Conservation (phyloP, 92 coral and sea anemone genomes). For the Ricordea florida region DNA sequence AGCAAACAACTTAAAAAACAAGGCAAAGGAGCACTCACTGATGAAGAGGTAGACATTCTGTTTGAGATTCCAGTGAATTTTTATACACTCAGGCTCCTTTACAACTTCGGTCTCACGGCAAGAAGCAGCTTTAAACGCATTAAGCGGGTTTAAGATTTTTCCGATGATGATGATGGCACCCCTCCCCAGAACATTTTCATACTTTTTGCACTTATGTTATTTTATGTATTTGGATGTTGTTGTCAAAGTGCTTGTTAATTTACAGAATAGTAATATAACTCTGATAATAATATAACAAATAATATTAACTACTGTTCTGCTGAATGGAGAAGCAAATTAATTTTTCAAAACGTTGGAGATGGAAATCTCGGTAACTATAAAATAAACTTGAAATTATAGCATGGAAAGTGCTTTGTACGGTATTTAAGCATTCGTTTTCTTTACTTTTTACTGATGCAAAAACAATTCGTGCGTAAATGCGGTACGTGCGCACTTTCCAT, state of each 20-base stretch:
- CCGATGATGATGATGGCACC: neutral
- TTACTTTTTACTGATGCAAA: too few species aligned
- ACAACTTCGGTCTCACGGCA: too few species aligned
- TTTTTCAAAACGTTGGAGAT: too few species aligned
- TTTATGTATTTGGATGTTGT: neutral
- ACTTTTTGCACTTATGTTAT: neutral
- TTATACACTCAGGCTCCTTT: too few species aligned
- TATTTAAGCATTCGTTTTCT: neutral
- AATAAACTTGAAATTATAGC: neutral
- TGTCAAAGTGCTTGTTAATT: neutral
- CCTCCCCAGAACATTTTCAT: neutral
- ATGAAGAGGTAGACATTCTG: neutral
- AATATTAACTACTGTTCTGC: neutral
- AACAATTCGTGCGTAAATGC: too few species aligned
- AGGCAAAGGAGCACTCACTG: conserved; percentile 5
- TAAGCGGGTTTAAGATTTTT: too few species aligned
- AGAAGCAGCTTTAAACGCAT: too few species aligned
- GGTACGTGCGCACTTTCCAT: too few species aligned
- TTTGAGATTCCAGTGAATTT: neutral
- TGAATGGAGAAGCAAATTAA: neutral
- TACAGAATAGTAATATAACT: neutral
- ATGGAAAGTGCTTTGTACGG: too few species aligned
- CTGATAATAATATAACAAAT: too few species aligned
- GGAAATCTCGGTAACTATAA: neutral
- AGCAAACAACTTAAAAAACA: conserved; percentile 17